Percentiles rank a stretch among this genome's conserved stretches.
Conservation (phyloP, 2,888 invertebrate genomes). For the Crioceris asparagi region DNA sequence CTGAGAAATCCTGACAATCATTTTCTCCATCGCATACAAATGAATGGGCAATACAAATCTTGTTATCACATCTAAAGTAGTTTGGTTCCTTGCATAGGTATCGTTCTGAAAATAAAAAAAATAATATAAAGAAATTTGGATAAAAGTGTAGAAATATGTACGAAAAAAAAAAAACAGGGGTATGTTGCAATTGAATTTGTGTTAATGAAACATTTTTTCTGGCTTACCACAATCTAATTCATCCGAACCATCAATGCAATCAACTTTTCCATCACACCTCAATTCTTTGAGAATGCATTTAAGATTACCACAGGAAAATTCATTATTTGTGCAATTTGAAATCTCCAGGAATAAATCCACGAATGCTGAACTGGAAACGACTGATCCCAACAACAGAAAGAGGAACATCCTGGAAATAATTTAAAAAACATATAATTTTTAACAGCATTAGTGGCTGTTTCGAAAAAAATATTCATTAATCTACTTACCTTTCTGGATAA, state of each 20-base stretch:
- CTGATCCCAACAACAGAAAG: constrained; percentile 16
- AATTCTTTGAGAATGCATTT: constrained; percentile 21
- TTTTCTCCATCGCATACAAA: constrained; percentile 36
- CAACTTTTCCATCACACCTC: constrained; percentile 23
- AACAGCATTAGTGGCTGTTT: too few relatives aligned
- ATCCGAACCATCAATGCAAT: constrained; percentile 28
- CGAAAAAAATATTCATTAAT: too few relatives aligned
- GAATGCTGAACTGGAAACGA: constrained; percentile 16
- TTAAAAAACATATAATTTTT: too few relatives aligned
- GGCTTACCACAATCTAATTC: constrained; percentile 28
- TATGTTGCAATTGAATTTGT: not conserved
- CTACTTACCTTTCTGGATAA: too few relatives aligned
- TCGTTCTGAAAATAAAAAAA: constrained; percentile 22
- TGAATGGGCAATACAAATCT: constrained; percentile 29
- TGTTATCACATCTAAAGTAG: constrained; percentile 33
- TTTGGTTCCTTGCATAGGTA: constrained; percentile 27
- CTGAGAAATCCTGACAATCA: constrained; percentile 38
- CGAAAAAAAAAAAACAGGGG: not conserved
- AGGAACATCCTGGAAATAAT: constrained; percentile 15
- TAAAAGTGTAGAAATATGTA: not conserved
- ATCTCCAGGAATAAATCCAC: constrained; percentile 9
- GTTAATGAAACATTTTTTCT: not conserved
- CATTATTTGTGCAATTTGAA: constrained; percentile 18
- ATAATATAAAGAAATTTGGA: not conserved
- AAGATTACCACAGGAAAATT: constrained; percentile 24